Base-by-base conservation (phyloP, 2,888 invertebrate species). In the Prenolepis imparis region DNA sequence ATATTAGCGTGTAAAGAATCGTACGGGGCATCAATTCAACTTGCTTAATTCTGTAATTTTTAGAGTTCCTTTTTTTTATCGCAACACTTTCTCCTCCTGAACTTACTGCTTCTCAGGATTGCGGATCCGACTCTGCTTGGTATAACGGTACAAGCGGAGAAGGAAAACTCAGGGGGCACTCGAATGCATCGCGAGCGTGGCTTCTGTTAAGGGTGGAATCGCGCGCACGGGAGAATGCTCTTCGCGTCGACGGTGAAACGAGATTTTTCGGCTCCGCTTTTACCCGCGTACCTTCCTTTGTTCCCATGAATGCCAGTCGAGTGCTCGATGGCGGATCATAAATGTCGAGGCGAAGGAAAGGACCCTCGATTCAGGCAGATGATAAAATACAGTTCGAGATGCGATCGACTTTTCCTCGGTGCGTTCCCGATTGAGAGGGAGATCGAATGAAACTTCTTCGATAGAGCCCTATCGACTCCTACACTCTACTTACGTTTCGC, bases 181-280 rank as follows among this genome's bases (percentile, higher is more conserved):
- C 44, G 36, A 80, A 77, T 59, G 59, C 59, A 12, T 32, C 8
- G 57, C n/a, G 70, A 57, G 44, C 21, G n/a, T 44, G 44, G 70
- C 5, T 59, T 78, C 57, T 21, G 44, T 36, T 59, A 59, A 80
- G 82, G 74, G 78, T 68, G 68, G 80, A 83, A 83, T 66, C 68
- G 74, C 63, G 44, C 68, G 28, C 83, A 59, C 84, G 39, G 44
- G 57, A 85, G 73, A 83, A 83, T 64, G 83, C 83, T 64, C 83
- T 84, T 80, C 63, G 48, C n/a, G 61, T 74, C 84, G 84, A 85
- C 80, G 44, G 59, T 32, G 80, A 84, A 75, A 84, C 78, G 78
- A 83, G 83, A 83, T 83, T 72, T 83, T 67, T 83, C 63, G 80
- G 83, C 41, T 48, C 52, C 44, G 63, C 70, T 70, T 68, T 78